Percentiles rank a stretch among this genome's conserved stretches.
These are phyloP conservation scores for Calyptomena viridis DNA, from an alignment of 2,113 vertebrate genomes.

Conservation along the genomic window DNA sequence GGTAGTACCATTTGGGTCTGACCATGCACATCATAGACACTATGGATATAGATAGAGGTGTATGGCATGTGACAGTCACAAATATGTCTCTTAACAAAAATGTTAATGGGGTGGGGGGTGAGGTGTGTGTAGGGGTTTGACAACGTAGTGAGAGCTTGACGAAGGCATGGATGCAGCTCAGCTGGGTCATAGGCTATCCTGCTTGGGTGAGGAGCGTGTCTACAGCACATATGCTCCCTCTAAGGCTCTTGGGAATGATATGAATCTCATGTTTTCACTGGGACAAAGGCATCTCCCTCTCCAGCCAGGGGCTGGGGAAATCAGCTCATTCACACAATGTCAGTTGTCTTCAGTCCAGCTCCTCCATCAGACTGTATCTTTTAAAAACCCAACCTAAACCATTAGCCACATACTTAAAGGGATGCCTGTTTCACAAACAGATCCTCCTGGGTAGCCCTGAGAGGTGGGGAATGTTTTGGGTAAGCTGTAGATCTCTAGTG, in stretches of 20 bases:
- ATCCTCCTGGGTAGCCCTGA: neutral
- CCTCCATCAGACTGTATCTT: neutral
- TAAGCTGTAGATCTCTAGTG: neutral
- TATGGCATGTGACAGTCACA: neutral
- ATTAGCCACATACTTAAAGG: neutral
- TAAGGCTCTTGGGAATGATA: neutral
- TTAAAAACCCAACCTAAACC: neutral
- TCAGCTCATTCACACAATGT: neutral
- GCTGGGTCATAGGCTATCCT: neutral
- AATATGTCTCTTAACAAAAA: neutral
- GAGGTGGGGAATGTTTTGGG: accelerated
- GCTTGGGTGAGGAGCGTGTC: neutral
- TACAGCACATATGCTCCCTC: neutral
- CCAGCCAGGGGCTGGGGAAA: neutral
- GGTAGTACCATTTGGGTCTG: neutral
- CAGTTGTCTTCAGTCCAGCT: neutral
- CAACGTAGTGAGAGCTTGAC: neutral
- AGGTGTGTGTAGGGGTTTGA: neutral
- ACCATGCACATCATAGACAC: neutral
- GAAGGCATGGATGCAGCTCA: neutral
- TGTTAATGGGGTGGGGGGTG: no score
- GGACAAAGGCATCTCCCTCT: neutral
- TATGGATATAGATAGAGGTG: neutral
- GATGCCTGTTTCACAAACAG: neutral
- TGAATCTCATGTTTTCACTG: neutral